These are phyloP conservation scores for Diaprepes abbreviatus DNA, from an alignment of 2,888 invertebrate species.

Conservation along the genomic window DNA sequence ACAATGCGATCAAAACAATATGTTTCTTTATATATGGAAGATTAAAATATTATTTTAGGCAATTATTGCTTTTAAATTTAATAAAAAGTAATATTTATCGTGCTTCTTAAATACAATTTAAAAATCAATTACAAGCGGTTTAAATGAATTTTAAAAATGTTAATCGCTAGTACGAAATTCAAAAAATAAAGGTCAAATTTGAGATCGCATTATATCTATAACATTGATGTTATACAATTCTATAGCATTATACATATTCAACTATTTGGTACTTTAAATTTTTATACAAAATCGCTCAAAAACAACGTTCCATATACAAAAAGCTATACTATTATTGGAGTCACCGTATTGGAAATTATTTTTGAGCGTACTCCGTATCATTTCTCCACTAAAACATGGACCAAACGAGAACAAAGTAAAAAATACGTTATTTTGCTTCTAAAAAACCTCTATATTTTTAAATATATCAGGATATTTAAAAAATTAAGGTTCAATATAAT, in stretches of 20 bases:
- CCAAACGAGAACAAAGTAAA: constrained; percentile 47
- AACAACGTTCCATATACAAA: constrained; percentile 1
- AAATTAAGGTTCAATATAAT: background rate
- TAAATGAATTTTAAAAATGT: no score
- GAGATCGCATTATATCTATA: constrained; percentile 2
- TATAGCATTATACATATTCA: constrained; percentile 27
- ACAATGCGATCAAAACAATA: constrained; percentile 12
- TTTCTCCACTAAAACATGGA: constrained; percentile 65
- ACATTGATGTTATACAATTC: constrained; percentile 10
- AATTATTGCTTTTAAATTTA: no score
- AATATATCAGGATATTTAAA: constrained; percentile 12
- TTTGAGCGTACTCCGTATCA: constrained; percentile 20
- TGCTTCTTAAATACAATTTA: no score
- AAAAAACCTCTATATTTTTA: background rate
- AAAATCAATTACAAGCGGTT: no score
- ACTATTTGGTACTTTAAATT: constrained; percentile 63
- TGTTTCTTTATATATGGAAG: no score
- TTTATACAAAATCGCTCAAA: constrained; percentile 12
- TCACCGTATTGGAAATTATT: constrained; percentile 7
- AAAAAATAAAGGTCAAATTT: no score
- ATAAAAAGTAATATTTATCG: no score
- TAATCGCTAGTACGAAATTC: no score
- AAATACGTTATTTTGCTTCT: background rate
- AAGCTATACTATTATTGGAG: constrained; percentile 26
- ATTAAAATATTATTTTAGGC: no score